Percentiles rank a stretch among this genome's conserved stretches.
Evolutionary conservation across 2,888 invertebrate genomes (phyloP).

Genomic region (Mythimna pallens): DNA sequence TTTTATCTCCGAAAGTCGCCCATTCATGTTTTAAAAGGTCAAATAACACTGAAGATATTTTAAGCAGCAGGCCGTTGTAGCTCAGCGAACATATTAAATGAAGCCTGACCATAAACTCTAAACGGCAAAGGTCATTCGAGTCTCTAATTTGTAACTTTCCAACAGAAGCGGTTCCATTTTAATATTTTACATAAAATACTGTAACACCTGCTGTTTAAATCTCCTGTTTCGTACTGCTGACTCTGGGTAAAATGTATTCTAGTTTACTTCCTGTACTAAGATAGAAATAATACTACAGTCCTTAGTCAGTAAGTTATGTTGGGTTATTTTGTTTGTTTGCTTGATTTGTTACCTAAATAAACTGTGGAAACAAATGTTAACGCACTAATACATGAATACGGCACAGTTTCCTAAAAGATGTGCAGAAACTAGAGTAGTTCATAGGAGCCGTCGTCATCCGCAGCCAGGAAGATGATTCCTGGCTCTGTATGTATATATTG

Average conservation of each 20-base stretch:
- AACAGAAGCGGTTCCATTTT: constrained; percentile 75
- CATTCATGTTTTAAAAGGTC: neutral
- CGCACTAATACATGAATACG: neutral
- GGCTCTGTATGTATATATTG: no score
- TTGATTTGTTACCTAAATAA: constrained; percentile 27
- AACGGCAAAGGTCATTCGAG: constrained; percentile 77
- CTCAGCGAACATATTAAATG: constrained; percentile 39
- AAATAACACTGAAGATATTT: constrained; percentile 34
- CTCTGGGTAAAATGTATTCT: constrained; percentile 70
- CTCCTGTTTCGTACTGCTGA: constrained; percentile 74
- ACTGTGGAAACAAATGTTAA: neutral
- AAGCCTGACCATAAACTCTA: constrained; percentile 68
- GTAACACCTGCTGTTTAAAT: constrained; percentile 81
- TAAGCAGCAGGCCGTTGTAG: constrained; percentile 10
- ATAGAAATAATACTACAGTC: constrained; percentile 55
- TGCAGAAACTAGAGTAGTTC: no score
- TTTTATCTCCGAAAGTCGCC: neutral
- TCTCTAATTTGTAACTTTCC: constrained; percentile 79
- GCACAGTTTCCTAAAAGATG: no score
- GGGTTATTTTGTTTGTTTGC: constrained; percentile 20
- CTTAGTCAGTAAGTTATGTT: constrained; percentile 36
- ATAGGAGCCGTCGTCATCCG: no score
- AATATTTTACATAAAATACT: constrained; percentile 83
- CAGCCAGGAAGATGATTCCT: no score
- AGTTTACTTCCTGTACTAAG: constrained; percentile 61